Conservation (phyloP, 92 coral and sea anemone species). For the Palythoa grandiflora region DNA sequence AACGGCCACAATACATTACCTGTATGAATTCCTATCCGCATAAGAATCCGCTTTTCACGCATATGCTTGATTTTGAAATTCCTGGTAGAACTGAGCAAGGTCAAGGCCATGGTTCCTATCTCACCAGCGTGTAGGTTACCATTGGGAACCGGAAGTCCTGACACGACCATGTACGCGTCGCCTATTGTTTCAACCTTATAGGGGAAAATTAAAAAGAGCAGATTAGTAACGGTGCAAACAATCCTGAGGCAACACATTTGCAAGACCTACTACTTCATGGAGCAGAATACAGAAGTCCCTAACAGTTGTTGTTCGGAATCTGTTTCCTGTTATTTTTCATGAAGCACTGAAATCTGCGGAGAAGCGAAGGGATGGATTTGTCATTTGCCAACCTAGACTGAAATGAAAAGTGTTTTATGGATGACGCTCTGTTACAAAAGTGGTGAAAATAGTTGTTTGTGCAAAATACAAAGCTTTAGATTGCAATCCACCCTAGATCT, state of each 20-base stretch:
- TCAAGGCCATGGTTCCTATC: constrained; percentile 81
- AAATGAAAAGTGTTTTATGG: no score
- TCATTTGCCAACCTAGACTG: no score
- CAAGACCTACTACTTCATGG: neutral
- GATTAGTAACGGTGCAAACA: neutral
- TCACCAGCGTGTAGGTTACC: constrained; percentile 86
- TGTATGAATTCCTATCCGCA: constrained; percentile 83
- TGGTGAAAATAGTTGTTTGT: no score
- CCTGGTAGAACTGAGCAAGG: constrained; percentile 74
- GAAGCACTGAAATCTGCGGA: no score
- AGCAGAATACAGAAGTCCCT: no score
- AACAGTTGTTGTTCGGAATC: no score
- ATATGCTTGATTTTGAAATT: constrained; percentile 78
- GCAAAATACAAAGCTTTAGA: no score
- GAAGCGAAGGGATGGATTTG: no score
- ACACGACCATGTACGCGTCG: constrained; percentile 91
- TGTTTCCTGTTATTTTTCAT: no score
- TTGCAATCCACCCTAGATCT: neutral
- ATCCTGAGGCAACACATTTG: neutral
- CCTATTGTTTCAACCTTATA: constrained; percentile 85
- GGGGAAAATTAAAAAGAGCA: neutral
- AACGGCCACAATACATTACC: constrained; percentile 48
- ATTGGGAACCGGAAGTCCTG: constrained; percentile 89
- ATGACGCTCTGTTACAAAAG: no score
- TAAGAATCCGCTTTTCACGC: constrained; percentile 66